These are phyloP conservation scores for Ichneumoninae sp. DNA, from an alignment of 2,888 invertebrate species.

Conservation along the genomic window DNA sequence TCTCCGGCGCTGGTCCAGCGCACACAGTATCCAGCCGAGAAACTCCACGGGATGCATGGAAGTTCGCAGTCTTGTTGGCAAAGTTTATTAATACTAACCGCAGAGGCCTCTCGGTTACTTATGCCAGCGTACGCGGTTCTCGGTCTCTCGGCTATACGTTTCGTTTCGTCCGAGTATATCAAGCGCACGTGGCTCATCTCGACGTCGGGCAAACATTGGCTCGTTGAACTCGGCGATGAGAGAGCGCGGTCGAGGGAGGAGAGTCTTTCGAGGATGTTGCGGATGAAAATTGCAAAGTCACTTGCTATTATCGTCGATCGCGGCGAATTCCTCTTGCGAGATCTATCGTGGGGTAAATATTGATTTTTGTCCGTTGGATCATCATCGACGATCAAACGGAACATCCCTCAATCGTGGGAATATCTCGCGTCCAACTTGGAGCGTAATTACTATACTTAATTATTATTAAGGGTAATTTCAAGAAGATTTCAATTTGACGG, in stretches of 20 bases:
- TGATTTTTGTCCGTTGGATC: not conserved
- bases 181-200: slow-evolving; percentile 56
- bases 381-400: not conserved
- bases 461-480: not conserved
- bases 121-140: not conserved
- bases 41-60: slow-evolving; percentile 30
- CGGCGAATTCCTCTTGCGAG: not conserved
- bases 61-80: slow-evolving; percentile 43
- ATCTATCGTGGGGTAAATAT: not conserved
- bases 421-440: not conserved
- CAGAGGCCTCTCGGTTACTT: slow-evolving; percentile 29
- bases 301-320: not conserved
- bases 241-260: slow-evolving; percentile 4
- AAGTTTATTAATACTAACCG: slow-evolving; percentile 58
- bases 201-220: slow-evolving; percentile 54
- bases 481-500: not conserved
- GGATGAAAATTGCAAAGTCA: not conserved
- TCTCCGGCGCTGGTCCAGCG: not conserved
- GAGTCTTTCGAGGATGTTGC: slow-evolving; percentile 24
- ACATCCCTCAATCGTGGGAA: not conserved
- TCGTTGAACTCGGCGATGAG: slow-evolving; percentile 57
- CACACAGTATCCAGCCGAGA: slow-evolving; percentile 26
- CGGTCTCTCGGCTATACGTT: slow-evolving; percentile 26
- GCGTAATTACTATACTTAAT: no score
- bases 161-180: slow-evolving; percentile 48